These are phyloP conservation scores for Oopsacas minuta DNA, from an alignment of 37 sponge, comb jelly and placozoan genomes.

Conservation along the genomic window DNA sequence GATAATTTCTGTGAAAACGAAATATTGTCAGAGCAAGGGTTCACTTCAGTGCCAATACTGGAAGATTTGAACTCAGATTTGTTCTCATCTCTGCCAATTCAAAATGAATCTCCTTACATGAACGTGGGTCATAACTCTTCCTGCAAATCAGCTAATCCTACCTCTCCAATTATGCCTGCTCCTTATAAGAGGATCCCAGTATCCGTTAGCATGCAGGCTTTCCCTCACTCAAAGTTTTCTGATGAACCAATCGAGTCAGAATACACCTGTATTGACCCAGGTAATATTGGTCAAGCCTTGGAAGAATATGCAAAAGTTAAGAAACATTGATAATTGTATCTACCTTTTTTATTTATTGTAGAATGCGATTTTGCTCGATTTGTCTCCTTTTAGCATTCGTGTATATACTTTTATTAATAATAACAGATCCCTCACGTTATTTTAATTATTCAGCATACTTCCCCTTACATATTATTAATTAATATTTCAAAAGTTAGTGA, in stretches of 20 bases:
- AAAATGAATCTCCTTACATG: background rate
- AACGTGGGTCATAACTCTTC: background rate
- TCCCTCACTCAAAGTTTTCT: background rate
- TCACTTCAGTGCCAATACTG: background rate
- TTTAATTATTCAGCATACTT: too few relatives aligned
- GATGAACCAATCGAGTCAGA: background rate
- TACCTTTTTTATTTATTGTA: background rate
- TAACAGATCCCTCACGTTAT: background rate
- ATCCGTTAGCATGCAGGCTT: background rate
- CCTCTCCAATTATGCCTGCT: background rate
- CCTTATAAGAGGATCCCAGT: slow-evolving; percentile 1
- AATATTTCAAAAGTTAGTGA: background rate
- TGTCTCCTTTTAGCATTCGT: background rate
- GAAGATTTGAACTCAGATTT: background rate
- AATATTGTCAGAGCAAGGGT: background rate
- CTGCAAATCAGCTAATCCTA: background rate
- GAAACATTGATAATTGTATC: background rate
- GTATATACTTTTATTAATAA: background rate
- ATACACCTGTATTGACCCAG: background rate
- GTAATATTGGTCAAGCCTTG: background rate
- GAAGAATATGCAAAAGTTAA: background rate
- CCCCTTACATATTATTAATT: too few relatives aligned
- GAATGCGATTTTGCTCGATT: background rate
- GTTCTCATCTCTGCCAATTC: background rate
- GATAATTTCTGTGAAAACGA: background rate